phyloP scores from a whole-genome alignment of 1,140 invertebrate genomes.

The Drosophila ercepeae region DNA sequence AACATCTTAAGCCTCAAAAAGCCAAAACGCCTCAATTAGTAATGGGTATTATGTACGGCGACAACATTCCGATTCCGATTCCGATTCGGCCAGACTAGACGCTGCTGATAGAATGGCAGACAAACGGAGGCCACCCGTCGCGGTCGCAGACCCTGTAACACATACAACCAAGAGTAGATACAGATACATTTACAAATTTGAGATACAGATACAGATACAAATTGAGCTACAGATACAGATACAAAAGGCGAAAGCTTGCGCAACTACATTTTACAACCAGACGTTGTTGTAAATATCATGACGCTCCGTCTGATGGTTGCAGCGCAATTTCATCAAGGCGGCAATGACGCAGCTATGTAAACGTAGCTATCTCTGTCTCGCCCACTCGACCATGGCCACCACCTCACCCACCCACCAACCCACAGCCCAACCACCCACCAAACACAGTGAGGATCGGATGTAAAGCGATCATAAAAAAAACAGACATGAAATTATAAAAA shows the following conservation, averaged over 20 bases:
- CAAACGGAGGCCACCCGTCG: slow-evolving; percentile 59
- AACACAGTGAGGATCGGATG: slow-evolving; percentile 25
- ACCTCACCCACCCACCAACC: background rate
- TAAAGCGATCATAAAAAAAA: slow-evolving; percentile 11
- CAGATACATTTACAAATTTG: background rate
- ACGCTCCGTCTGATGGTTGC: slow-evolving; percentile 51
- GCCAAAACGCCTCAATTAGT: slow-evolving; percentile 31
- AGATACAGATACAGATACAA: slow-evolving; percentile 4
- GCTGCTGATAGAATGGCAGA: slow-evolving; percentile 57
- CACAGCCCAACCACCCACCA: background rate
- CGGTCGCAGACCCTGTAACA: slow-evolving; percentile 66
- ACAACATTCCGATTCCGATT: slow-evolving; percentile 27
- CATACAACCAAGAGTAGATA: slow-evolving; percentile 12
- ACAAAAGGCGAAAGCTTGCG: slow-evolving; percentile 62
- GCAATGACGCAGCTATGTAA: slow-evolving; percentile 54
- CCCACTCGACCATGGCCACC: slow-evolving; percentile 9
- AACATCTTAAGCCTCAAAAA: slow-evolving; percentile 9
- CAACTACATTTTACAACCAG: slow-evolving; percentile 64
- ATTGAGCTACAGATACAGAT: slow-evolving; percentile 24
- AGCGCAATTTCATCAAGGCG: slow-evolving; percentile 52
- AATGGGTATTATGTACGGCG: slow-evolving; percentile 45
- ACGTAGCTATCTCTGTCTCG: slow-evolving; percentile 15
- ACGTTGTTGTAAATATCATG: slow-evolving; percentile 50
- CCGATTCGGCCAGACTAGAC: slow-evolving; percentile 35
- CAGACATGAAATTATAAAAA: slow-evolving; percentile 42